Evolutionary conservation across 2,113 vertebrate genomes (phyloP).

Genomic region (Urocitellus parryii): DNA sequence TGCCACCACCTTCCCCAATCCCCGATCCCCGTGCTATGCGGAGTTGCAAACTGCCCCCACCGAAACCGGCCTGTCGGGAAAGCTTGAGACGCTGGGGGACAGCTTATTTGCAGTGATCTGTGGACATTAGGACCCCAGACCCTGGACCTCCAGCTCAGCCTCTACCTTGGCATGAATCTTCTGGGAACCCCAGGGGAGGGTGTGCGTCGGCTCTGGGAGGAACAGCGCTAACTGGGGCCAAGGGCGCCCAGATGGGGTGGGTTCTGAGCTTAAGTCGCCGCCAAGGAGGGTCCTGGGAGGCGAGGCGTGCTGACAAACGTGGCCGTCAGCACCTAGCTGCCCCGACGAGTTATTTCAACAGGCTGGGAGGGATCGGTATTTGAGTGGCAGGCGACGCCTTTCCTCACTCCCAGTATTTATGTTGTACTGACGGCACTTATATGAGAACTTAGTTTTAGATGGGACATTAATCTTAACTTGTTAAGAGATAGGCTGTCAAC

Average conservation of each 20-base stretch:
- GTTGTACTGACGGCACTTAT: constrained; percentile 13
- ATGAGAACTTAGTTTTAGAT: neutral
- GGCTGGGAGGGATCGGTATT: neutral
- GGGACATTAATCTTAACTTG: constrained; percentile 73
- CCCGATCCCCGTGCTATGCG: accelerated
- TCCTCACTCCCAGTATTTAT: constrained; percentile 1
- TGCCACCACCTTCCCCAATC: accelerated
- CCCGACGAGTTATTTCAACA: constrained; percentile 8
- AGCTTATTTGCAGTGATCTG: neutral
- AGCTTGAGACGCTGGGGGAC: accelerated
- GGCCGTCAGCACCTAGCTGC: constrained; percentile 34
- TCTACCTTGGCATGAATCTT: neutral
- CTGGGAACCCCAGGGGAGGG: neutral
- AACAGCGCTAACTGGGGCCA: accelerated
- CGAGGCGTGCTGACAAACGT: neutral
- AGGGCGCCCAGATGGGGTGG: neutral
- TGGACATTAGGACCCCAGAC: neutral
- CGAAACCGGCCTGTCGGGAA: accelerated
- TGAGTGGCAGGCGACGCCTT: constrained; percentile 20
- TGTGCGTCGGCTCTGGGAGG: neutral
- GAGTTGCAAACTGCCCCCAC: neutral
- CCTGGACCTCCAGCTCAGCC: accelerated
- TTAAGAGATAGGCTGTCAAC: constrained; percentile 51
- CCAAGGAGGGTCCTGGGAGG: neutral
- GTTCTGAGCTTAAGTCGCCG: neutral